These are phyloP conservation scores for Hyposmocoma kahamanoa DNA, from an alignment of 1,140 invertebrate genomes.

Conservation along the genomic window DNA sequence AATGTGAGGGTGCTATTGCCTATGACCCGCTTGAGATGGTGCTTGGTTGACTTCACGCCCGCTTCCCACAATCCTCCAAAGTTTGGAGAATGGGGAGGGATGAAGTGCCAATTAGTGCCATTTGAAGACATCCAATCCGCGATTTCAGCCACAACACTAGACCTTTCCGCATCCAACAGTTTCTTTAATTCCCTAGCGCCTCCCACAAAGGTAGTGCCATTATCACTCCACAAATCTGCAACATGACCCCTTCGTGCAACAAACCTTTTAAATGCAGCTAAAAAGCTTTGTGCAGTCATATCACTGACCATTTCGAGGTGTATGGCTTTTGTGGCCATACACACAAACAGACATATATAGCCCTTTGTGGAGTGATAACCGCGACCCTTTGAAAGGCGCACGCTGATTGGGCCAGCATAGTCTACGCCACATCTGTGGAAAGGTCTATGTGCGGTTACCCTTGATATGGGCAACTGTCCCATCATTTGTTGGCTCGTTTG, in stretches of 20 bases:
- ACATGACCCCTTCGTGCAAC: background rate
- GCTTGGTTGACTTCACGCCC: background rate
- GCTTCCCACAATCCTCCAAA: slow-evolving; percentile 5
- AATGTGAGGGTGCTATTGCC: background rate
- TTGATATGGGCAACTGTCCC: background rate
- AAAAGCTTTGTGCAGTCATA: background rate
- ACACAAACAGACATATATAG: background rate
- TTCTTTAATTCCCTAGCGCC: background rate
- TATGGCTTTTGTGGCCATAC: background rate
- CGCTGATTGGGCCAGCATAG: slow-evolving; percentile 28
- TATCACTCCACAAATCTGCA: background rate
- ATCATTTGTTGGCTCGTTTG: background rate
- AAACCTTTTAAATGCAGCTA: background rate
- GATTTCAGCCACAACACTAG: background rate
- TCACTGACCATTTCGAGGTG: slow-evolving; percentile 1
- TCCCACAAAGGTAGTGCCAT: slow-evolving; percentile 1
- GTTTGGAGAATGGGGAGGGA: slow-evolving; percentile 1
- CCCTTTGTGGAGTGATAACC: background rate
- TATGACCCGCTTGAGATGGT: background rate
- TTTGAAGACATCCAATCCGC: background rate
- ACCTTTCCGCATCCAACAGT: background rate
- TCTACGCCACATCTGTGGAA: slow-evolving; percentile 19
- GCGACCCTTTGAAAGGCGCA: slow-evolving; percentile 13
- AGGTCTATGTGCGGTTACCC: background rate
- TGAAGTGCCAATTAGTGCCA: background rate